Evolutionary conservation across 2,888 invertebrate genomes (phyloP).

Genomic region (Spodoptera picta): DNA sequence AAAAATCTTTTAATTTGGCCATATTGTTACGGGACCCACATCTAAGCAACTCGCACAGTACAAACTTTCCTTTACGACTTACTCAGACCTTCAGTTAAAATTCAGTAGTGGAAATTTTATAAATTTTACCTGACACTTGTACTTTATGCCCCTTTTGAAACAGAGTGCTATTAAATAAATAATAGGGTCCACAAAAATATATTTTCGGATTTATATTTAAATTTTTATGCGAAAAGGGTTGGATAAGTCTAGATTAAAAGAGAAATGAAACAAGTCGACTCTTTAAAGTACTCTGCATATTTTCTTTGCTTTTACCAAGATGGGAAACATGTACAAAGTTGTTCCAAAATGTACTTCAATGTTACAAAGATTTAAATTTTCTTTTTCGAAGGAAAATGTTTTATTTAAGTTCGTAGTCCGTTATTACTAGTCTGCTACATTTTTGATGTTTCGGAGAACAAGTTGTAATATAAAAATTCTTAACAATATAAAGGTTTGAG

Average conservation of each 20-base stretch:
- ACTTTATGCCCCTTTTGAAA: slow-evolving; percentile 35
- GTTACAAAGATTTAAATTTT: slow-evolving; percentile 29
- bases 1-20: slow-evolving; percentile 75
- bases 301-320: slow-evolving; percentile 44
- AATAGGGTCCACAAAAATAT: slow-evolving; percentile 44
- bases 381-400: slow-evolving; percentile 28
- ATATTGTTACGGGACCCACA: slow-evolving; percentile 59
- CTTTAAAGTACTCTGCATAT: slow-evolving; percentile 30
- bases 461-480: slow-evolving; percentile 21
- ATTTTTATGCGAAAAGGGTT: slow-evolving; percentile 32
- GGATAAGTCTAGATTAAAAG: slow-evolving; percentile 28
- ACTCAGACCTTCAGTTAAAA: slow-evolving; percentile 49
- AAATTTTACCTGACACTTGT: slow-evolving; percentile 47
- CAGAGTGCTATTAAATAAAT: slow-evolving; percentile 51
- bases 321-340: slow-evolving; percentile 35
- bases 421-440: slow-evolving; percentile 30
- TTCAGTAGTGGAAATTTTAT: slow-evolving; percentile 58
- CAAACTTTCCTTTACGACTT: slow-evolving; percentile 54
- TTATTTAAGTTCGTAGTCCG: slow-evolving; percentile 23
- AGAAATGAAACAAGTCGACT: slow-evolving; percentile 30
- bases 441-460: slow-evolving; percentile 13
- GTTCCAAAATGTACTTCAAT: slow-evolving; percentile 40
- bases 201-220: slow-evolving; percentile 37
- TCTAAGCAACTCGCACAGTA: slow-evolving; percentile 29
- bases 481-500: neutral